Percentiles rank a stretch among this genome's conserved stretches.
phyloP scores from a whole-genome alignment of 2,113 vertebrate species.

The Phylloscopus trochiloides region DNA sequence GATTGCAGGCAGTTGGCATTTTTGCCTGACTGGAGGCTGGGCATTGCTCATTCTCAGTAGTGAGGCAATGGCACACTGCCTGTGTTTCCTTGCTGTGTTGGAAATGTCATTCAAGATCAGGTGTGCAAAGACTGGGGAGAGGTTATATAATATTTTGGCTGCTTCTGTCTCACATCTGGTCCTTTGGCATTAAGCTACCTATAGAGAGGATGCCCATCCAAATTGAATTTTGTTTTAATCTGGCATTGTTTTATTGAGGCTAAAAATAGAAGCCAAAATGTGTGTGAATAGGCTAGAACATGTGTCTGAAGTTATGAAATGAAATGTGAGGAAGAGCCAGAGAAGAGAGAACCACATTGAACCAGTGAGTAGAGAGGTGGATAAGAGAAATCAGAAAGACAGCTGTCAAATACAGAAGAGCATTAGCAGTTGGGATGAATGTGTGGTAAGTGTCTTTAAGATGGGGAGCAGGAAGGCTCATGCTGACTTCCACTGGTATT shows the following conservation, averaged over 20 bases:
- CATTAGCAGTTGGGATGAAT: background rate
- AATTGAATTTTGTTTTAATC: constrained; percentile 48
- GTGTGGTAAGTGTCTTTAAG: background rate
- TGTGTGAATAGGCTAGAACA: background rate
- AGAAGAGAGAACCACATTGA: background rate
- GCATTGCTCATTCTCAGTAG: background rate
- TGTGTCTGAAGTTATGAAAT: constrained; percentile 16
- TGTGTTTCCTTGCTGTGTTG: constrained; percentile 5
- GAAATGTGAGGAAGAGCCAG: background rate
- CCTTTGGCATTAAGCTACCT: constrained; percentile 13
- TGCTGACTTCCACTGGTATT: background rate
- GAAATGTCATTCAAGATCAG: constrained; percentile 35
- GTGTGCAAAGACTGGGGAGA: constrained; percentile 11
- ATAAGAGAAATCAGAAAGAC: background rate
- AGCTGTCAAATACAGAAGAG: background rate
- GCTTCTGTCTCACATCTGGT: constrained; percentile 33
- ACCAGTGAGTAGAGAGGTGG: background rate
- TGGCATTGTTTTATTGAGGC: constrained; percentile 2
- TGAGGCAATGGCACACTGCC: background rate
- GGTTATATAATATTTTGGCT: constrained; percentile 18
- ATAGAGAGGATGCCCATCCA: background rate
- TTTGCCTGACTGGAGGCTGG: background rate
- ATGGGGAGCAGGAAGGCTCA: background rate
- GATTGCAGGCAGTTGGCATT: background rate
- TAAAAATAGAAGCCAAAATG: constrained; percentile 25